phyloP scores from a whole-genome alignment of 2,113 vertebrate genomes.

The Neoarius graeffei region DNA sequence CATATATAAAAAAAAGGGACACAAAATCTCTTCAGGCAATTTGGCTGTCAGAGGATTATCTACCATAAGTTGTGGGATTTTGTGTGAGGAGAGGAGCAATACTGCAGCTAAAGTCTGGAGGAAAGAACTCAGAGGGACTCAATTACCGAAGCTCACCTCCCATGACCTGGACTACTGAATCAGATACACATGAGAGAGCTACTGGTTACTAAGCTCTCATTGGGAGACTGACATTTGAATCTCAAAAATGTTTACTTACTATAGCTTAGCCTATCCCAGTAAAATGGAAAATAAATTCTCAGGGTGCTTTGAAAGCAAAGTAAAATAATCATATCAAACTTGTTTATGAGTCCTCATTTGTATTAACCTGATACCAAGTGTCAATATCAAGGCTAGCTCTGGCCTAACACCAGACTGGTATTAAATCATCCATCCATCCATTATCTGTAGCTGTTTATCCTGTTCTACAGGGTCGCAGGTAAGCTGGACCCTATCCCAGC shows the following conservation, averaged over 20 bases:
- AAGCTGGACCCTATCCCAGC: too few relatives aligned
- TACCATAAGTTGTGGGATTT: constrained; percentile 42
- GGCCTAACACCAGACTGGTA: neutral
- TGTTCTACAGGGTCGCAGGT: too few relatives aligned
- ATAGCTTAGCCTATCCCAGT: neutral
- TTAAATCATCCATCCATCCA: too few relatives aligned
- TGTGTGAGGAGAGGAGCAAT: constrained; percentile 35
- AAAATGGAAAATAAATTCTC: neutral
- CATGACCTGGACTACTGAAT: neutral
- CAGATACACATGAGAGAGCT: neutral
- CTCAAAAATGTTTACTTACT: neutral
- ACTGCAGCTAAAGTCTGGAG: constrained; percentile 24
- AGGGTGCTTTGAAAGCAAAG: neutral
- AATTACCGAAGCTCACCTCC: constrained; percentile 41
- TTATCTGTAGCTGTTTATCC: too few relatives aligned
- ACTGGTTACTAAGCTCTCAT: neutral
- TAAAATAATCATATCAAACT: neutral
- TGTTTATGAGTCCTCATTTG: neutral
- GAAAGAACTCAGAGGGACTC: constrained; percentile 34
- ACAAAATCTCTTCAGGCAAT: constrained; percentile 43
- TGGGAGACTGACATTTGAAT: neutral
- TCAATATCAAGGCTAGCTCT: neutral
- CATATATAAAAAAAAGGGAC: constrained; percentile 24
- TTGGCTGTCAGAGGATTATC: constrained; percentile 51
- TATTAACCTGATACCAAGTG: neutral